Percentiles rank a stretch among this genome's conserved stretches.
phyloP scores from a whole-genome alignment of 2,888 invertebrate genomes.

The Terebella lapidaria region DNA sequence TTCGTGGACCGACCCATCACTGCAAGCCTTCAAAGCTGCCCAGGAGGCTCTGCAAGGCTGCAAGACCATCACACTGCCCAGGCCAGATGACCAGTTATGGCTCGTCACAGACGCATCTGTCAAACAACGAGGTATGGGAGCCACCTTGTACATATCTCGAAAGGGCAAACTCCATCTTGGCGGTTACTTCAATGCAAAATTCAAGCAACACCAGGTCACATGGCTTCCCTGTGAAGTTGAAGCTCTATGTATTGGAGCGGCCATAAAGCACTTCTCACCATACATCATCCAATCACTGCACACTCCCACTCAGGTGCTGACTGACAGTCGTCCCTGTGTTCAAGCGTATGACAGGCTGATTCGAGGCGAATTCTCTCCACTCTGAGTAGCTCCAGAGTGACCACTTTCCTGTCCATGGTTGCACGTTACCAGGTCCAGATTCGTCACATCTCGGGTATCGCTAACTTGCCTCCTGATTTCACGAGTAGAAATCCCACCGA shows the following conservation, averaged over 20 bases:
- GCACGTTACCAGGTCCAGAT: constrained; percentile 3
- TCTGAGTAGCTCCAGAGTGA: constrained; percentile 9
- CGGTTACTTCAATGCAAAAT: constrained; percentile 11
- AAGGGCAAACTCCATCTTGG: constrained; percentile 4
- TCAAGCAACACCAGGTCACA: constrained; percentile 1
- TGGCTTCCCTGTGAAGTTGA: constrained; percentile 12
- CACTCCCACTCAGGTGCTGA: background rate
- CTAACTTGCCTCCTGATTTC: constrained; percentile 9
- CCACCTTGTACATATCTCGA: constrained; percentile 8
- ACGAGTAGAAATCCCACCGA: constrained; percentile 5
- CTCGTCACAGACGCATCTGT: constrained; percentile 15
- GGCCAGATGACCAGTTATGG: constrained; percentile 16
- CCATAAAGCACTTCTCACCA: constrained; percentile 8
- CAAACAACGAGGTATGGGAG: constrained; percentile 13
- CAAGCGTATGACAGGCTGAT: constrained; percentile 3
- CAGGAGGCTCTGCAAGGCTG: constrained; percentile 6
- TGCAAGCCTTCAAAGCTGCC: constrained; percentile 8
- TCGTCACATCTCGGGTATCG: constrained; percentile 2
- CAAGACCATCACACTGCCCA: constrained; percentile 11
- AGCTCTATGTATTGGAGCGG: constrained; percentile 7
- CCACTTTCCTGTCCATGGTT: constrained; percentile 6
- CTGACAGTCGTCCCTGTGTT: constrained; percentile 9
- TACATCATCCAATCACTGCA: constrained; percentile 3
- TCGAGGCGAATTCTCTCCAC: constrained; percentile 6
- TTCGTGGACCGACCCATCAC: constrained; percentile 10